A percentile compares a stretch with the other conserved stretches of the same genome.
These are phyloP conservation scores for Eupithecia subfuscata DNA, from an alignment of 2,888 invertebrate species.

Conservation along the genomic window DNA sequence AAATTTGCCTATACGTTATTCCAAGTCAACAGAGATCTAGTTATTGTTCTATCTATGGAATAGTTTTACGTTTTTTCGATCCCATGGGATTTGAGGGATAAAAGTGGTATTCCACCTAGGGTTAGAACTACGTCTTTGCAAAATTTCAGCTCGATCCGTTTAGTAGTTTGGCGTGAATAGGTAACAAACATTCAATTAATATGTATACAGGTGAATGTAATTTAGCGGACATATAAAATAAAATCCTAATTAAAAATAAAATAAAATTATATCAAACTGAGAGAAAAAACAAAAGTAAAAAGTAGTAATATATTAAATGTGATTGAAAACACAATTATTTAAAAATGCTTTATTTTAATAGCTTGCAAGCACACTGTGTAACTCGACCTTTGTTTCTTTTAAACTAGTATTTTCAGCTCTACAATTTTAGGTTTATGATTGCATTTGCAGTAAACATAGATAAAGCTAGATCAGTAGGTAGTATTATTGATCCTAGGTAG, in stretches of 20 bases:
- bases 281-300: too few species aligned
- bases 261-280: too few species aligned
- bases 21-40: not conserved
- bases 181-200: too few species aligned
- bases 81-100: not conserved
- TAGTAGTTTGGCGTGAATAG: too few species aligned
- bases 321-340: too few species aligned
- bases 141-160: not conserved
- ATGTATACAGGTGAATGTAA: too few species aligned
- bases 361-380: slow-evolving; percentile 7
- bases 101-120: not conserved
- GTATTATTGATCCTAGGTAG: slow-evolving; percentile 32
- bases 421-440: not conserved
- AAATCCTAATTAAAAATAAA: too few species aligned
- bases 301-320: too few species aligned
- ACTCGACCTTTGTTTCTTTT: not conserved
- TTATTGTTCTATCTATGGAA: not conserved
- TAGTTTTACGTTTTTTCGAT: not conserved
- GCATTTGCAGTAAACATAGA: not conserved
- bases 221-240: too few species aligned
- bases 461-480: slow-evolving; percentile 13
- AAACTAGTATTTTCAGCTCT: slow-evolving; percentile 1
- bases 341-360: not conserved
- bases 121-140: not conserved
- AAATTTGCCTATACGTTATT: not conserved